Evolutionary conservation across 2,113 vertebrate species (phyloP).

Genomic region (western clawed frog (Xenopus tropicalis)): DNA sequence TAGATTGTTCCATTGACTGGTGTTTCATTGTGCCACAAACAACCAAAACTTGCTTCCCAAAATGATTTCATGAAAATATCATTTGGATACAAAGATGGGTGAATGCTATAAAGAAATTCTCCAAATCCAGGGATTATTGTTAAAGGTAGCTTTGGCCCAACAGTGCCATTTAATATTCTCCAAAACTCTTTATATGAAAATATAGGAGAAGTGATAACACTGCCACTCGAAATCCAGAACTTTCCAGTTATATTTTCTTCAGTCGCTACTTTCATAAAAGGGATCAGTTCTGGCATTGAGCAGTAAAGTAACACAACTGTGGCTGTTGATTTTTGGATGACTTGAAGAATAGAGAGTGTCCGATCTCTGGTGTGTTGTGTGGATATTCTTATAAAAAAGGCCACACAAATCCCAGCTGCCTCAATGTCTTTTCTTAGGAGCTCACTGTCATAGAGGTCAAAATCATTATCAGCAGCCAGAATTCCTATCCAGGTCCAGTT

Average conservation of each 20-base stretch:
- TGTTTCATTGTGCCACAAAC: not conserved
- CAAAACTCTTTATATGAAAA: not conserved
- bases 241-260: slow-evolving; percentile 4
- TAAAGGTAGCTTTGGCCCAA: not conserved
- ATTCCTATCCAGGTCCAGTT: slow-evolving; percentile 9
- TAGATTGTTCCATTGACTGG: not conserved
- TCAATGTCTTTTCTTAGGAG: slow-evolving; percentile 1
- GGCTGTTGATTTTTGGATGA: slow-evolving; percentile 6
- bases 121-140: not conserved
- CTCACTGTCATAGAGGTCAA: slow-evolving; percentile 2
- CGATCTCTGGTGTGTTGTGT: not conserved
- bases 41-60: not conserved
- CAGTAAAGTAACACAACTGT: not conserved
- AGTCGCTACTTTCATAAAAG: not conserved
- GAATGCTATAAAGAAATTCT: not conserved
- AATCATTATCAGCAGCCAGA: slow-evolving; percentile 9
- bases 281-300: slow-evolving; percentile 4
- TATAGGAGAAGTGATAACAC: slow-evolving; percentile 4
- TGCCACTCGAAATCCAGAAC: slow-evolving; percentile 1
- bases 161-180: slow-evolving; percentile 1
- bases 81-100: not conserved
- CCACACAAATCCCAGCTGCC: not conserved
- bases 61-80: slow-evolving; percentile 6
- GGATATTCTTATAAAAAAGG: not conserved
- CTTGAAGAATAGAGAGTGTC: not conserved